Conservation (phyloP, 2,888 invertebrate species). For the Monoplex corrugatus region DNA sequence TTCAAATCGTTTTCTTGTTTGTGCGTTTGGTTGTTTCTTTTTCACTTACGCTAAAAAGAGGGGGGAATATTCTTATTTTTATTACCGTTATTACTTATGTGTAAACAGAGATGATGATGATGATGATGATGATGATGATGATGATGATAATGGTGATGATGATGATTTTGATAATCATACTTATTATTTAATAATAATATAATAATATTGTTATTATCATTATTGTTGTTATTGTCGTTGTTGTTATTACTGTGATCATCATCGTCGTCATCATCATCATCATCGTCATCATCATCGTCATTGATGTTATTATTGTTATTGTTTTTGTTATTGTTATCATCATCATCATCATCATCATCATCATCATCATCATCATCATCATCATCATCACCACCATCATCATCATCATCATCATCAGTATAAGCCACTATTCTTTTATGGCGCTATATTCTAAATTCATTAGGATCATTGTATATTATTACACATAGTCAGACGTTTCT, state of each 20-base stretch:
- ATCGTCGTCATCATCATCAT: not conserved
- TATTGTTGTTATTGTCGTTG: not conserved
- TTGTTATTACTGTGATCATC: not conserved
- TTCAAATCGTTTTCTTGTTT: not conserved
- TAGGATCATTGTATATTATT: not conserved
- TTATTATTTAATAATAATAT: not conserved
- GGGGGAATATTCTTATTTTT: not conserved
- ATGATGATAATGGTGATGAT: not conserved
- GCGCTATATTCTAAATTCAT: too few species aligned
- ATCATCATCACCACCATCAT: not conserved
- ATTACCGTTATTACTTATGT: not conserved
- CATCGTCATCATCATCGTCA: not conserved
- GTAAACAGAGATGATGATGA: not conserved
- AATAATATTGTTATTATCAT: not conserved
- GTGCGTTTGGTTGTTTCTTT: not conserved
- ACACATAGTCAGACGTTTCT: not conserved
- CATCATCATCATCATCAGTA: not conserved
- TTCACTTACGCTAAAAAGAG: not conserved
- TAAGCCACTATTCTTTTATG: too few species aligned
- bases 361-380: not conserved
- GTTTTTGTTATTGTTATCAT: too few species aligned
- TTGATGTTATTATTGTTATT: not conserved
- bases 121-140: not conserved
- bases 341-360: too few species aligned
- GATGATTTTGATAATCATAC: not conserved